phyloP scores from a whole-genome alignment of 2,888 invertebrate genomes.

The Psylliodes chrysocephalus region DNA sequence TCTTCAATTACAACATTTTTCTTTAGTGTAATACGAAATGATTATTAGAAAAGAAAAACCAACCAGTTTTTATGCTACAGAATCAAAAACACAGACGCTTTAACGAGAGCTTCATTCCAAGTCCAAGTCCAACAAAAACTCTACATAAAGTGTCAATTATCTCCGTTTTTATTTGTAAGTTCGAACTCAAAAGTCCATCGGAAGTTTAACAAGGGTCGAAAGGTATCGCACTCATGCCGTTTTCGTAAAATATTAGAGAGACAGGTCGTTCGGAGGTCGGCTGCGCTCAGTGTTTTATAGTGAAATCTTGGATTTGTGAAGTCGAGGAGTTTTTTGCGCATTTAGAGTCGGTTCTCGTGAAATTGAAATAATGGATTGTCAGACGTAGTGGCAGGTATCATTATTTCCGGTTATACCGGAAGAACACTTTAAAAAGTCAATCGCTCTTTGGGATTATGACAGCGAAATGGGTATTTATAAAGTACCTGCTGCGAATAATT shows the following conservation, averaged over 20 bases:
- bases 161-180: slow-evolving; percentile 8
- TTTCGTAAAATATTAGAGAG: slow-evolving; percentile 24
- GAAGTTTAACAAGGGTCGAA: slow-evolving; percentile 51
- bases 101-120: no score
- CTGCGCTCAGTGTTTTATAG: slow-evolving; percentile 53
- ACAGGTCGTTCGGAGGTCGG: slow-evolving; percentile 34
- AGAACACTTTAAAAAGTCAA: slow-evolving; percentile 19
- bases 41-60: no score
- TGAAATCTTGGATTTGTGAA: slow-evolving; percentile 54
- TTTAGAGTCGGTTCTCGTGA: slow-evolving; percentile 27
- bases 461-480: not conserved
- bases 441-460: not conserved
- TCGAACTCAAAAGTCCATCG: slow-evolving; percentile 46
- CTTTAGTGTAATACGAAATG: no score
- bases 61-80: no score
- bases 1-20: no score
- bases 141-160: slow-evolving; percentile 7
- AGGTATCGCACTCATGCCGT: slow-evolving; percentile 32
- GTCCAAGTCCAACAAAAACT: not conserved
- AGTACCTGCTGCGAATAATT: no score
- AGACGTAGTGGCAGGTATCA: slow-evolving; percentile 34
- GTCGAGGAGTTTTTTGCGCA: slow-evolving; percentile 30
- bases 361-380: slow-evolving; percentile 37
- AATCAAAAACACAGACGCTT: no score
- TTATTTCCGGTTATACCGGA: slow-evolving; percentile 32